These are phyloP conservation scores for Sycophila sp. DNA, from an alignment of 1,140 invertebrate genomes.

Conservation along the genomic window DNA sequence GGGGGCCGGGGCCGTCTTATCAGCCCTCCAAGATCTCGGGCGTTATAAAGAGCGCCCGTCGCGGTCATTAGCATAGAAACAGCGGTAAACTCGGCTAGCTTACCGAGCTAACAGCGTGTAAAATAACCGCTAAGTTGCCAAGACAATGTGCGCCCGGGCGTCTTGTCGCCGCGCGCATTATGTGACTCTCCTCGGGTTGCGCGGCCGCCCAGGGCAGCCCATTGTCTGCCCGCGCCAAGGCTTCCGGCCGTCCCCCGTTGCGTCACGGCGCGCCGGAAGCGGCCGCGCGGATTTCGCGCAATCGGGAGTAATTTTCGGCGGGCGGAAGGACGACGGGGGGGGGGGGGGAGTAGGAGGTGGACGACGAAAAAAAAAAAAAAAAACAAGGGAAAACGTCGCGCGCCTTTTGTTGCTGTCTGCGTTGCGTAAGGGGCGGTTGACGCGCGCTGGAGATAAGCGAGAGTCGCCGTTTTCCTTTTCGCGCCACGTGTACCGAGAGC, in stretches of 20 bases:
- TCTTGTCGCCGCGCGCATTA: slow-evolving; percentile 40
- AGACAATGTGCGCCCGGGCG: slow-evolving; percentile 57
- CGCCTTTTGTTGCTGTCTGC: too few relatives aligned
- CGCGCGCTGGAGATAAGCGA: too few relatives aligned
- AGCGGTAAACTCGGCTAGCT: slow-evolving; percentile 62
- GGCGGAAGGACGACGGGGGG: not conserved
- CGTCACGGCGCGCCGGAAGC: too few relatives aligned
- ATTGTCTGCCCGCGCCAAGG: slow-evolving; percentile 9
- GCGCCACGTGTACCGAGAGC: too few relatives aligned
- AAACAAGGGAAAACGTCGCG: not conserved
- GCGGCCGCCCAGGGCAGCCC: slow-evolving; percentile 39
- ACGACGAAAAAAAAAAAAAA: not conserved
- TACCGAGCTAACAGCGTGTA: slow-evolving; percentile 67
- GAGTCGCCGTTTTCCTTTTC: too few relatives aligned
- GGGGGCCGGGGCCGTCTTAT: not conserved
- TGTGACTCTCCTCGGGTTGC: slow-evolving; percentile 48
- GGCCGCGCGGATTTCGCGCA: too few relatives aligned
- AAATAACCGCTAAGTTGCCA: slow-evolving; percentile 68
- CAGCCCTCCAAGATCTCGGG: not conserved
- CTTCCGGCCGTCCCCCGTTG: too few relatives aligned
- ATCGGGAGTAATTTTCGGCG: too few relatives aligned
- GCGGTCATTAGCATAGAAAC: slow-evolving; percentile 65
- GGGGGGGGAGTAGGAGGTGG: not conserved
- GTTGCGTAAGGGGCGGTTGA: too few relatives aligned
- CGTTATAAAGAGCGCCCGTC: slow-evolving; percentile 14